Percentiles rank a stretch among this genome's conserved stretches.
Evolutionary conservation across 92 coral and sea anemone species (phyloP).

Genomic region (Paramuricea clavata): DNA sequence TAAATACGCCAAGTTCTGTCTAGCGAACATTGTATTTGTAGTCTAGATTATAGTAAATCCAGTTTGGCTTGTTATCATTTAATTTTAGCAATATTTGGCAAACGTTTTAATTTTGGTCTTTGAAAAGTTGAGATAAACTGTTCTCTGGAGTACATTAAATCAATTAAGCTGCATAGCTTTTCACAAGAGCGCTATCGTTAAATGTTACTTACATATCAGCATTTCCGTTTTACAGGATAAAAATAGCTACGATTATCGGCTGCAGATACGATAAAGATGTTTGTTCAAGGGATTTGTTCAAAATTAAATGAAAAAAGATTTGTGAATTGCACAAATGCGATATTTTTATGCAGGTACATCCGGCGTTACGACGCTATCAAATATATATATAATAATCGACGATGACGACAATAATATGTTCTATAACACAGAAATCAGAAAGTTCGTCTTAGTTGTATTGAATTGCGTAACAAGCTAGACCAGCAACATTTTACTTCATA

Average conservation of each 20-base stretch:
- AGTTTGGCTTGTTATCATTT: not conserved
- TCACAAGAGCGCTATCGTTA: conserved; percentile 28
- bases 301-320: not conserved
- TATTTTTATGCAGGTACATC: not conserved
- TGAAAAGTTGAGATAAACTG: not conserved
- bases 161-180: conserved; percentile 15
- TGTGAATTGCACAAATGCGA: not conserved
- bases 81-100: not conserved
- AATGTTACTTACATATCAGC: not conserved
- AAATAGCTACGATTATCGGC: conserved; percentile 19
- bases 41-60: not conserved
- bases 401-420: no score
- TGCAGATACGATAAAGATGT: conserved; percentile 2
- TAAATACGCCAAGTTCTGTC: no score
- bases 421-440: no score
- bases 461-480: no score
- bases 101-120: not conserved
- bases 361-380: not conserved
- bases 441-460: no score
- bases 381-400: no score
- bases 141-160: not conserved
- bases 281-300: conserved; percentile 9
- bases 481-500: not conserved
- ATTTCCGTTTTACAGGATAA: conserved; percentile 13
- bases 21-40: no score